These are phyloP conservation scores for Coregonus clupeaformis DNA, from an alignment of 2,113 vertebrate genomes.

Conservation along the genomic window DNA sequence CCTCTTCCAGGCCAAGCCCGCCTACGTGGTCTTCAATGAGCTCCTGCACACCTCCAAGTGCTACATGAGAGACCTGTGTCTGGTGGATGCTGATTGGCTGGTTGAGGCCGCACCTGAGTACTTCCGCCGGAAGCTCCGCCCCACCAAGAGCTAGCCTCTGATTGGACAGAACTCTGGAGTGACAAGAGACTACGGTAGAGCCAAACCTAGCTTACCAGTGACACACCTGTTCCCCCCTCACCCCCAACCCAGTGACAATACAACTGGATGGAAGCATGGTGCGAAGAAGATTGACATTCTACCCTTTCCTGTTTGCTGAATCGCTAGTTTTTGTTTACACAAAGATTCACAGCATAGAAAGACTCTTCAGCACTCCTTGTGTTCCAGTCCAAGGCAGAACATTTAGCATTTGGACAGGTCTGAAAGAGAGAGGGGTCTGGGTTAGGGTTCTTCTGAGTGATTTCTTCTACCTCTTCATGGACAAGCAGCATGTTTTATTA, in stretches of 20 bases:
- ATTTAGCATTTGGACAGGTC: slow-evolving; percentile 5
- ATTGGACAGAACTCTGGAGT: not conserved
- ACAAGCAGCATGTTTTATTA: slow-evolving; percentile 33
- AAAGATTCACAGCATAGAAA: slow-evolving; percentile 1
- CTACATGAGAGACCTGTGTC: slow-evolving; percentile 93
- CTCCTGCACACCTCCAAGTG: slow-evolving; percentile 89
- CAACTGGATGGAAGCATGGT: slow-evolving; percentile 7
- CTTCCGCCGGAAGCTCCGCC: slow-evolving; percentile 82
- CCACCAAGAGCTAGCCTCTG: slow-evolving; percentile 62
- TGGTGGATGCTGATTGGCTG: slow-evolving; percentile 90
- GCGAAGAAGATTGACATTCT: not conserved
- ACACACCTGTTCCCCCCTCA: not conserved
- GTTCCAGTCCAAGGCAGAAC: slow-evolving; percentile 1
- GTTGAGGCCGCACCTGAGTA: slow-evolving; percentile 86
- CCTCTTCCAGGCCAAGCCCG: slow-evolving; percentile 89
- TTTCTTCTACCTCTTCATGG: slow-evolving; percentile 54
- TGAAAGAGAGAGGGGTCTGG: not conserved
- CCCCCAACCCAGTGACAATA: not conserved
- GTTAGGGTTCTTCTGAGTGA: not conserved
- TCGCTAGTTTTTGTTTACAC: not conserved
- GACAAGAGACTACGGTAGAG: not conserved
- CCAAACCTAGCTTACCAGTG: not conserved
- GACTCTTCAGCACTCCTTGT: not conserved
- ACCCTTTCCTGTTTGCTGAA: not conserved
- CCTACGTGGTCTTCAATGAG: slow-evolving; percentile 87